Evolutionary conservation across 2,888 invertebrate genomes (phyloP).

Genomic region (Apamea anceps): DNA sequence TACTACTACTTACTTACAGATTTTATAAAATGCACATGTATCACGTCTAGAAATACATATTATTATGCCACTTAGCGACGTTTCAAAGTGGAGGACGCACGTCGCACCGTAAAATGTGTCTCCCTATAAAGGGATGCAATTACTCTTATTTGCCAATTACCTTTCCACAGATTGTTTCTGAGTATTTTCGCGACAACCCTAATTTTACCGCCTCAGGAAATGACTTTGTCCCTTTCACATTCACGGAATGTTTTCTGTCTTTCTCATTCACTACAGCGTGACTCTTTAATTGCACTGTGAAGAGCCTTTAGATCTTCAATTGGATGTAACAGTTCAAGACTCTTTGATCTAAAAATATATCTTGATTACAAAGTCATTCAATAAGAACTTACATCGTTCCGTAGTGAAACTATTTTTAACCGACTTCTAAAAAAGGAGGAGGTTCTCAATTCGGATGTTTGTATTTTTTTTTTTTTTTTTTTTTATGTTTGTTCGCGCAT

Average conservation of each 20-base stretch:
- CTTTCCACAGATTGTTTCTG: slow-evolving; percentile 59
- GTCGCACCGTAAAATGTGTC: slow-evolving; percentile 46
- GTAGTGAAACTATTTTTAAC: slow-evolving; percentile 24
- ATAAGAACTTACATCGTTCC: neutral
- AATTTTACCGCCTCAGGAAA: slow-evolving; percentile 57
- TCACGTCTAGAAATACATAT: slow-evolving; percentile 14
- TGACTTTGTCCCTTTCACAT: slow-evolving; percentile 49
- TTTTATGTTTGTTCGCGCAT: too few species aligned
- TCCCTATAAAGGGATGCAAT: slow-evolving; percentile 59
- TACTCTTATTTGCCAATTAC: slow-evolving; percentile 68
- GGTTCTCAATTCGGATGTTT: too few species aligned
- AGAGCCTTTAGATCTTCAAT: slow-evolving; percentile 61
- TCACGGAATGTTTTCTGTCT: slow-evolving; percentile 38
- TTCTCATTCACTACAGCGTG: slow-evolving; percentile 48
- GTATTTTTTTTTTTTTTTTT: too few species aligned
- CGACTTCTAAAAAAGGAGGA: too few species aligned
- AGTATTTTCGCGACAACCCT: slow-evolving; percentile 60
- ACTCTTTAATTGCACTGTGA: slow-evolving; percentile 65
- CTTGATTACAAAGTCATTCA: neutral
- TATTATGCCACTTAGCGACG: slow-evolving; percentile 13
- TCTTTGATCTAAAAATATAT: slow-evolving; percentile 55
- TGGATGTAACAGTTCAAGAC: slow-evolving; percentile 52
- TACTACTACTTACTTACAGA: slow-evolving; percentile 16
- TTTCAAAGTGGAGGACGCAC: slow-evolving; percentile 22
- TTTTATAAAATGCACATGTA: slow-evolving; percentile 34